Percentiles rank a stretch among this genome's conserved stretches.
Conservation (phyloP, 2,888 invertebrate genomes). For the Villa cingulata region DNA sequence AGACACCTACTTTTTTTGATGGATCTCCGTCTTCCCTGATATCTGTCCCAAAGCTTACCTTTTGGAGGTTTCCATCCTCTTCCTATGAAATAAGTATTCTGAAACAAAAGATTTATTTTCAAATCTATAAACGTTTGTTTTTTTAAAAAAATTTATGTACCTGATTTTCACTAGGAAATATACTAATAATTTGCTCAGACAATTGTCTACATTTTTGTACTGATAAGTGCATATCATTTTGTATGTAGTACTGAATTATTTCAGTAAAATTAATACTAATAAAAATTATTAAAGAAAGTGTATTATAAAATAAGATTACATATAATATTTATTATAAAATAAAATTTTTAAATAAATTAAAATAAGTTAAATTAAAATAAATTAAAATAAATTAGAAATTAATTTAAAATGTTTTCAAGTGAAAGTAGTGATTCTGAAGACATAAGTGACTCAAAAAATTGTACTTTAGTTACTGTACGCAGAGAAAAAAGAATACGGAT, state of each 20-base stretch:
- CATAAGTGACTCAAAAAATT: too few species aligned
- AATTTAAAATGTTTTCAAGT: too few species aligned
- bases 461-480: too few species aligned
- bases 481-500: too few species aligned
- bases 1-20: background rate
- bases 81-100: background rate
- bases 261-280: too few species aligned
- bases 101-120: background rate
- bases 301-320: too few species aligned
- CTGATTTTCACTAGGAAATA: conserved; percentile 12
- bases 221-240: conserved; percentile 3
- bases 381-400: too few species aligned
- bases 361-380: too few species aligned
- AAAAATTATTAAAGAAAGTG: too few species aligned
- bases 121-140: background rate
- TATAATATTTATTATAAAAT: too few species aligned
- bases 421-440: too few species aligned
- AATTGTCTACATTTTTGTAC: conserved; percentile 2
- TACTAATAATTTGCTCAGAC: conserved; percentile 8
- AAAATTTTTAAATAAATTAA: too few species aligned
- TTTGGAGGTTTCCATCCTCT: background rate
- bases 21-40: background rate
- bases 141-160: background rate
- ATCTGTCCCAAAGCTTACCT: background rate
- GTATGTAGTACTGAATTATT: conserved; percentile 8